Evolutionary conservation across 2,113 vertebrate genomes (phyloP).

Genomic region (Peromyscus maniculatus): DNA sequence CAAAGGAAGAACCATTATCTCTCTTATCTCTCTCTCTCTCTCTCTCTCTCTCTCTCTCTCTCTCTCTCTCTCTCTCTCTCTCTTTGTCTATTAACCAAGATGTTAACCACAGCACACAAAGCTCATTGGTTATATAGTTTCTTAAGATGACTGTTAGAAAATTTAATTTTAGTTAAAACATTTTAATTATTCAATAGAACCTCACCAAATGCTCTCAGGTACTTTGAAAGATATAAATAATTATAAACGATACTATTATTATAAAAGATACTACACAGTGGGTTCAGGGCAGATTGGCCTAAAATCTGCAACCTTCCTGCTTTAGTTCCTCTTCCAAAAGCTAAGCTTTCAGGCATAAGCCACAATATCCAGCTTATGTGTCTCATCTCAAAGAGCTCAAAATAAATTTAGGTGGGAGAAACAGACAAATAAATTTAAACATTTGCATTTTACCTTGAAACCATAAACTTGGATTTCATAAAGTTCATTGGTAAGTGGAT

Average conservation of each 20-base stretch:
- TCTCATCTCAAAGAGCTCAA: neutral
- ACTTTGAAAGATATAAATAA: constrained; percentile 20
- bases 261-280: too few species aligned
- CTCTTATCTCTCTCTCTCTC: neutral
- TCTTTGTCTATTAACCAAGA: neutral
- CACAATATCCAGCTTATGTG: neutral
- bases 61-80: neutral
- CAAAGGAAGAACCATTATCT: neutral
- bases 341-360: neutral
- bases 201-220: neutral
- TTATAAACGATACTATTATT: neutral
- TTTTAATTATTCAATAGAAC: neutral
- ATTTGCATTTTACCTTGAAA: constrained; percentile 38
- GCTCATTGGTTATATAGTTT: neutral
- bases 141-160: constrained; percentile 6
- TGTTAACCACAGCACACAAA: neutral
- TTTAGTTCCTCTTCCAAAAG: neutral
- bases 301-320: neutral
- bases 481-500: constrained; percentile 12
- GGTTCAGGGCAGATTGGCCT: neutral
- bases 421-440: constrained; percentile 26
- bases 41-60: neutral
- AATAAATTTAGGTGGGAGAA: constrained; percentile 23
- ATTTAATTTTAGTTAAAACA: constrained; percentile 55
- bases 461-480: neutral